Base-by-base conservation (phyloP, 2,888 invertebrate species). In the Toxonevra muliebris region DNA sequence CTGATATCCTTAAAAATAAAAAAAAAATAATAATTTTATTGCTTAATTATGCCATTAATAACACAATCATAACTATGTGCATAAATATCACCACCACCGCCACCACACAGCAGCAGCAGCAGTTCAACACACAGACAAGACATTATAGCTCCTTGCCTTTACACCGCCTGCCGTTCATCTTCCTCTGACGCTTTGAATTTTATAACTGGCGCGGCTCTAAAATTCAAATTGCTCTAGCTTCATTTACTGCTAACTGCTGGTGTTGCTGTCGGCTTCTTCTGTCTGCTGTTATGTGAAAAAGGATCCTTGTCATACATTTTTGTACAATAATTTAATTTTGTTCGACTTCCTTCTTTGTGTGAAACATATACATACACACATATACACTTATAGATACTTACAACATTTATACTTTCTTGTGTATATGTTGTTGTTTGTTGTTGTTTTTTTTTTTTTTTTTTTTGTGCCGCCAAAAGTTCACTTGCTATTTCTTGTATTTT, bases 11-110 rank as follows among this genome's bases (percentile, higher is more conserved):
- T 45, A 58, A 57, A 63, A 30, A 30, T 4, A 7, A 4, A 30
- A 58, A 57, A 63, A 30, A 30, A 30, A 7, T 30, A 30, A 30
- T 30, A 66, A 66, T 73, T 72, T 73, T 75, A 74, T 75, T 72
- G 75, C 75, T 73, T 79, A 79, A 80, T 79, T 79, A 78, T 80
- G 77, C 73, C 77, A 76, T 78, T 78, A 75, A 78, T 77, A 78
- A 48, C 50, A 15, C 50, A 48, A 48, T 48, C 50, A 48, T 48
- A 48, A 48, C n/a, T 48, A 48, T 30, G 30, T 30, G 30, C 30
- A 30, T 30, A 30, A 30, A 30, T 30, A 30, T 30, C 30, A 30
- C 30, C 30, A 30, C 2, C 30, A 30, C 30, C 30, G 7, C 3
- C 30, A 30, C 3, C 30, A 30, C 30, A 30, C 30, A 30, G n/a